These are phyloP conservation scores for Archocentrus centrarchus DNA, from an alignment of 2,113 vertebrate species.

Conservation along the genomic window DNA sequence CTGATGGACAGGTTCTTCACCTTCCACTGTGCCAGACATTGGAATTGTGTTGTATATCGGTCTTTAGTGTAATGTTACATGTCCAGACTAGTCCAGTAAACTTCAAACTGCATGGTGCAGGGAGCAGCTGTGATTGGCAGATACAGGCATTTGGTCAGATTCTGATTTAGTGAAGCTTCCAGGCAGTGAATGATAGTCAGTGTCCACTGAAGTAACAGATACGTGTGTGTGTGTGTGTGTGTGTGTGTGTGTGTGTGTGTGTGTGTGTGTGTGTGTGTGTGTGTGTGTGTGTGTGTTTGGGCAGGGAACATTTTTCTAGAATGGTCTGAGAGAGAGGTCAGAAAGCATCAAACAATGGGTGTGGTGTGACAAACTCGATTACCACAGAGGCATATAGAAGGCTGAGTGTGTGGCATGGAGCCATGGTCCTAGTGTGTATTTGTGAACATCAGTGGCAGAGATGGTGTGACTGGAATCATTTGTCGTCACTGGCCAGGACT, in stretches of 20 bases:
- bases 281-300: background rate
- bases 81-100: background rate
- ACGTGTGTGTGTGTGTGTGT: no score
- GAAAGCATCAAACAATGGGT: slow-evolving; percentile 54
- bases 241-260: no score
- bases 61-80: background rate
- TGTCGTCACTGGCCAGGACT: slow-evolving; percentile 33
- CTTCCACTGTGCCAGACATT: background rate
- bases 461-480: slow-evolving; percentile 51
- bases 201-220: background rate
- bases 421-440: slow-evolving; percentile 35
- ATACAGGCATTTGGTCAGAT: background rate
- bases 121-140: background rate
- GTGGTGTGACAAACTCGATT: slow-evolving; percentile 30
- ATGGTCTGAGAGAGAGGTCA: slow-evolving; percentile 48
- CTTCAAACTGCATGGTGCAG: background rate
- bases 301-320: slow-evolving; percentile 52
- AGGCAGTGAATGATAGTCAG: background rate
- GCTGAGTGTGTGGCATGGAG: slow-evolving; percentile 35
- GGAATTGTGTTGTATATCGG: background rate
- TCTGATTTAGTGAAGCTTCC: background rate
- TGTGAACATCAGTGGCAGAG: slow-evolving; percentile 39
- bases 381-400: slow-evolving; percentile 16
- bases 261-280: background rate
- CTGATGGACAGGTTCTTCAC: background rate